Evolutionary conservation across 2,888 invertebrate genomes (phyloP).

Genomic region (Cephus sareptanus): DNA sequence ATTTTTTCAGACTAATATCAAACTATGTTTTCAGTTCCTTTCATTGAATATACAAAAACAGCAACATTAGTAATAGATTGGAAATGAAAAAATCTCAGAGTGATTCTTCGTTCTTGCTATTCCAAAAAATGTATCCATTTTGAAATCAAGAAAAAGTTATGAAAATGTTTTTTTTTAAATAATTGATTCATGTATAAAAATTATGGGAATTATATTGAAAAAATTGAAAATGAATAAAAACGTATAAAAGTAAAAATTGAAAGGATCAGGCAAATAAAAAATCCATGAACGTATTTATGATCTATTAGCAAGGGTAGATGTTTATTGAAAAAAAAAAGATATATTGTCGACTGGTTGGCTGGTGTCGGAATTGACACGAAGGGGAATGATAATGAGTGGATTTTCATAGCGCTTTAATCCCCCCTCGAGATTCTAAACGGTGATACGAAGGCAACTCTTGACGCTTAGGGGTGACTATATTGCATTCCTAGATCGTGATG

Average conservation of each 20-base stretch:
- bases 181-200: not conserved
- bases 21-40: too few species aligned
- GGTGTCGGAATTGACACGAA: not conserved
- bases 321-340: conserved; percentile 15
- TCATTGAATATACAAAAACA: not conserved
- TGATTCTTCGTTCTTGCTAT: too few species aligned
- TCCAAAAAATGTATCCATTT: too few species aligned
- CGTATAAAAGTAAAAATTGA: not conserved
- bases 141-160: too few species aligned
- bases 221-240: not conserved
- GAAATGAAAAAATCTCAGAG: not conserved
- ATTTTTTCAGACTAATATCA: too few species aligned
- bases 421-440: conserved; percentile 51
- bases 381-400: conserved; percentile 43
- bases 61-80: not conserved
- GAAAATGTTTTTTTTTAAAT: too few species aligned
- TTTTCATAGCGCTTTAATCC: conserved; percentile 66
- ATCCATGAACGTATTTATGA: not conserved
- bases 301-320: not conserved
- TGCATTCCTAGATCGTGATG: conserved; percentile 66
- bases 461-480: conserved; percentile 66
- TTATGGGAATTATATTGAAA: not conserved
- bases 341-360: conserved; percentile 10
- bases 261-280: not conserved
- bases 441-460: conserved; percentile 62